Evolutionary conservation across 1,140 invertebrate genomes (phyloP), one percentile per base, ranked within the genome.

Genomic region (Nymphalis io): DNA sequence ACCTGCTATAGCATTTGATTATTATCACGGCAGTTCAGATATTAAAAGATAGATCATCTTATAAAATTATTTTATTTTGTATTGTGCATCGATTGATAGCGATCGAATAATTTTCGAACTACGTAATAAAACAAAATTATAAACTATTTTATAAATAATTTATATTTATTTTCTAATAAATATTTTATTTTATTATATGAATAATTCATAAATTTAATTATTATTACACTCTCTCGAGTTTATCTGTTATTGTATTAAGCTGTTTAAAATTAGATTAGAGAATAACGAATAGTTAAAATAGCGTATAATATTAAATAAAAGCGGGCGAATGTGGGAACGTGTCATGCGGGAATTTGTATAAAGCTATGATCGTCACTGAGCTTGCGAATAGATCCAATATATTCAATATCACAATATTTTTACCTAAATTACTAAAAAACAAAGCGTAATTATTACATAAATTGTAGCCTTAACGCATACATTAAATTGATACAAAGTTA

Each of bases 251-350:
- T 51, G 16, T 20, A 10, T 51, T 51, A 51, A 51, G 20, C 11
- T 11, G 46, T 51, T 51, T 51, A 5, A 51, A 51, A 51, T 6
- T 51, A 66, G 53, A 66, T 59, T 42, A 42, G 15, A 20, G 12
- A 59, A 21, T 2, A 66, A 66, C 53, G 55, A 66, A 33, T 40
- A 11, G 39, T 46, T 66, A 46, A 66, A 59, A 38, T 79, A 70
- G 60, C 68, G 73, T 74, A 73, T 77, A 76, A 79, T 77, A 68
- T 77, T 70, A 71, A 75, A 68, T 78, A 73, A 70, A 71, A 72
- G 69, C 68, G 74, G 57, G 67, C 72, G 69, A 70, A 68, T 78
- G 80, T 82, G 80, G 75, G 80, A 82, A 82, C 60, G 65, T 13
- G 42, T 66, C 51, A 68, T 65, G 59, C 62, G 60, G 73, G 60